These are phyloP conservation scores for Leptinotarsa texana DNA, from an alignment of 1,140 invertebrate genomes.

Conservation along the genomic window DNA sequence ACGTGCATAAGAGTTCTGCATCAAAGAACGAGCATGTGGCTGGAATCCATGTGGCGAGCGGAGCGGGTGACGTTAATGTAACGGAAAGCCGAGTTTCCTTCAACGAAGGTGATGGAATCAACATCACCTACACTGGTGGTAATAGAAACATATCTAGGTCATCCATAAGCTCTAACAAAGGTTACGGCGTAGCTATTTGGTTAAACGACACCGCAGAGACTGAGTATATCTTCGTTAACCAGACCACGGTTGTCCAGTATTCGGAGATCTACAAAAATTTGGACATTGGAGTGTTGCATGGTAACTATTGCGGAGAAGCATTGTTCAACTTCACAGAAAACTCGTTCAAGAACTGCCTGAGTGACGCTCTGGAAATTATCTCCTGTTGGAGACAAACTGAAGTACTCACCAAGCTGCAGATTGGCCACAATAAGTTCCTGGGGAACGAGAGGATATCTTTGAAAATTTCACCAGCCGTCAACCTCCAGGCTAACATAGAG, in stretches of 20 bases:
- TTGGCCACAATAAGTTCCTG: slow-evolving; percentile 84
- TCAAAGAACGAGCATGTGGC: slow-evolving; percentile 86
- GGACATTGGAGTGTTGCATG: slow-evolving; percentile 81
- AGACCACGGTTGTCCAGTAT: slow-evolving; percentile 85
- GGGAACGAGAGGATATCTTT: slow-evolving; percentile 77
- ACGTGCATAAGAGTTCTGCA: slow-evolving; percentile 80
- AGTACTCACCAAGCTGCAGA: slow-evolving; percentile 69
- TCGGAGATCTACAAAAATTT: slow-evolving; percentile 83
- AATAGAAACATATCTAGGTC: slow-evolving; percentile 84
- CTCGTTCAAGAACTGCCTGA: slow-evolving; percentile 74
- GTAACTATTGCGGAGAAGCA: slow-evolving; percentile 75
- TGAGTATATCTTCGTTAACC: slow-evolving; percentile 76
- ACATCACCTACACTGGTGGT: slow-evolving; percentile 90
- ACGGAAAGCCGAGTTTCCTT: slow-evolving; percentile 86
- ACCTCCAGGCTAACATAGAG: slow-evolving; percentile 77
- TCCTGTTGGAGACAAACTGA: slow-evolving; percentile 75
- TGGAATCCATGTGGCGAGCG: slow-evolving; percentile 82
- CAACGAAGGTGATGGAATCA: slow-evolving; percentile 90
- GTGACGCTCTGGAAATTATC: slow-evolving; percentile 75
- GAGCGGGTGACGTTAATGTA: slow-evolving; percentile 90
- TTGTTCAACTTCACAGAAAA: slow-evolving; percentile 87
- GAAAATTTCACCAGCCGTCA: slow-evolving; percentile 82
- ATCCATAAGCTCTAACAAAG: slow-evolving; percentile 77
- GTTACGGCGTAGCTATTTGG: slow-evolving; percentile 85
- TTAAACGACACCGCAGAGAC: slow-evolving; percentile 84